Percentiles rank a stretch among this genome's conserved stretches.
Evolutionary conservation across 2,888 invertebrate genomes (phyloP).

Genomic region (Leucoma salicis): DNA sequence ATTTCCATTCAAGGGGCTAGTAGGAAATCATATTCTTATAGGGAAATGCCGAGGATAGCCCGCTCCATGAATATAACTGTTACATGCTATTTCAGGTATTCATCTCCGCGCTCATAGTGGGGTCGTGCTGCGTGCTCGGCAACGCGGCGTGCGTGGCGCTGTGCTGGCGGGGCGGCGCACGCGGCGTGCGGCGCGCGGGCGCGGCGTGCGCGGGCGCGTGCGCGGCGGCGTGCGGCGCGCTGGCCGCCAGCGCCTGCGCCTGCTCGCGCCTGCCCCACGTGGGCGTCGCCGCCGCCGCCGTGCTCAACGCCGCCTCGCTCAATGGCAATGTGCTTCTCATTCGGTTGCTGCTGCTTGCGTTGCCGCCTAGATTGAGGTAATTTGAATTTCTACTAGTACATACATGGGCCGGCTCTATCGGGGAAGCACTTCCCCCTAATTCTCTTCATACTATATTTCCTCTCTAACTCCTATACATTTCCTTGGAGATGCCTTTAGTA

Average conservation of each 20-base stretch:
- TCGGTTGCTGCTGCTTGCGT: conserved; percentile 57
- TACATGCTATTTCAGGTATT: conserved; percentile 51
- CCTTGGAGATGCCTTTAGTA: too few species aligned
- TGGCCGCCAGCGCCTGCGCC: conserved; percentile 65
- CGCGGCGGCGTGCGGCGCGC: conserved; percentile 57
- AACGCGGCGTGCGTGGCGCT: conserved; percentile 64
- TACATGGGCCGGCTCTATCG: too few species aligned
- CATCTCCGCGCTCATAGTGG: conserved; percentile 69
- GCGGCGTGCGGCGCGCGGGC: conserved; percentile 62
- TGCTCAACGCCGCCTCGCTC: conserved; percentile 66
- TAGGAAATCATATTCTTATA: too few species aligned
- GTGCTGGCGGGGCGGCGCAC: conserved; percentile 59
- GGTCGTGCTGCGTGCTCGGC: conserved; percentile 67
- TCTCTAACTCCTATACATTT: too few species aligned
- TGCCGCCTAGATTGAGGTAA: conserved; percentile 71
- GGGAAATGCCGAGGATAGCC: too few species aligned
- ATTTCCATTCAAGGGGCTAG: too few species aligned
- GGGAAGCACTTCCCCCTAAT: too few species aligned
- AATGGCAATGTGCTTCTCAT: conserved; percentile 73
- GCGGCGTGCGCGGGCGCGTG: conserved; percentile 64
- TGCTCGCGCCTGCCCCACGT: conserved; percentile 52
- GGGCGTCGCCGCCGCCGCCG: conserved; percentile 69
- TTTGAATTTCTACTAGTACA: too few species aligned
- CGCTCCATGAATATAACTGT: too few species aligned
- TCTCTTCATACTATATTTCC: too few species aligned